These are phyloP conservation scores for Theodoxus fluviatilis DNA, from an alignment of 2,888 invertebrate species.

Conservation along the genomic window DNA sequence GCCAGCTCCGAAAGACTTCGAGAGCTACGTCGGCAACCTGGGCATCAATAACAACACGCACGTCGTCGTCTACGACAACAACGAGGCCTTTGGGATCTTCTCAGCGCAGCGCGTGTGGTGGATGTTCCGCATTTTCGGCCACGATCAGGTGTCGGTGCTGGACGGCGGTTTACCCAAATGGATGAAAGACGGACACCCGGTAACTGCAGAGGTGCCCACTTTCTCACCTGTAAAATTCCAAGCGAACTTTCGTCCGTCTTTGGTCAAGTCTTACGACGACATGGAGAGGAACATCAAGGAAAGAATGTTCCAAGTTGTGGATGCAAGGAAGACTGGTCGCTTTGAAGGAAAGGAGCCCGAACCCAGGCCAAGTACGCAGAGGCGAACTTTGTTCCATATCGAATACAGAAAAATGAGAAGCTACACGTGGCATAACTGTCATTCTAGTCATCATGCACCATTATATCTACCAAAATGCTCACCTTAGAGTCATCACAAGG, in stretches of 20 bases:
- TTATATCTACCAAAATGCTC: no score
- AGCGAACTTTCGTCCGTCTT: conserved; percentile 25
- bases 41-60: conserved; percentile 46
- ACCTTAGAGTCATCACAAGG: no score
- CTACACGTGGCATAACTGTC: no score
- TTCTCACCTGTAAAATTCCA: conserved; percentile 42
- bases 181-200: conserved; percentile 45
- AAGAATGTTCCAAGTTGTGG: conserved; percentile 47
- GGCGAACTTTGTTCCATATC: neutral
- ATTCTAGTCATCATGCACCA: no score
- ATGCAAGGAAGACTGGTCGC: conserved; percentile 55
- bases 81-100: conserved; percentile 37
- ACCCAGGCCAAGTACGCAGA: conserved; percentile 57
- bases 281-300: conserved; percentile 45
- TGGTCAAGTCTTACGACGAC: conserved; percentile 51
- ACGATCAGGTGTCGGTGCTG: conserved; percentile 45
- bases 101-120: conserved; percentile 48
- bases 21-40: conserved; percentile 43
- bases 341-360: conserved; percentile 57
- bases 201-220: conserved; percentile 41
- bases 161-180: conserved; percentile 51
- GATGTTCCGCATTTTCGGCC: conserved; percentile 50
- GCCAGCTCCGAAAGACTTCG: conserved; percentile 44
- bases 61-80: conserved; percentile 46
- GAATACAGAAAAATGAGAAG: no score